These are phyloP conservation scores for Mixornis gularis DNA, from an alignment of 2,113 vertebrate species.

Conservation along the genomic window DNA sequence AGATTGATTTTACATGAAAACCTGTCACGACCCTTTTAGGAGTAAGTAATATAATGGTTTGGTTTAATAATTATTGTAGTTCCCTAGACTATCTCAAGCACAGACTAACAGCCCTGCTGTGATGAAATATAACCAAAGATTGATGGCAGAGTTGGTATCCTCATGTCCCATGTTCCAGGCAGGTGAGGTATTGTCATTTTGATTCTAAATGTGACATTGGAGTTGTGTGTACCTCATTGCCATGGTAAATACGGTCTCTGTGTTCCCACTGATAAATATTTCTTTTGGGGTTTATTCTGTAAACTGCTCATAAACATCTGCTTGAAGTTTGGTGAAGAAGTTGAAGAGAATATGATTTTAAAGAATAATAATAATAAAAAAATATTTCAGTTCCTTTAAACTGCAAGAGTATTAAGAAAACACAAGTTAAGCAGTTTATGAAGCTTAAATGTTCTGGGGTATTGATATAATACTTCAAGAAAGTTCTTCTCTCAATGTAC, in stretches of 20 bases:
- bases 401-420: conserved; percentile 63
- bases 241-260: background rate
- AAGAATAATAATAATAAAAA: background rate
- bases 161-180: conserved; percentile 55
- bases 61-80: conserved; percentile 41
- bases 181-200: conserved; percentile 37
- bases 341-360: background rate
- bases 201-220: conserved; percentile 52
- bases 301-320: background rate
- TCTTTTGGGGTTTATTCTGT: background rate
- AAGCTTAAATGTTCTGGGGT: conserved; percentile 43
- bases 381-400: conserved; percentile 62
- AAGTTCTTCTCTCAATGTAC: conserved; percentile 30
- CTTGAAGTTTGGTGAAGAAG: background rate
- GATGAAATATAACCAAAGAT: conserved; percentile 55
- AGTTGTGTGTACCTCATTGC: background rate
- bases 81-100: background rate
- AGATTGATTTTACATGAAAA: conserved; percentile 46
- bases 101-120: background rate
- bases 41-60: conserved; percentile 22
- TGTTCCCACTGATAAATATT: conserved; percentile 19
- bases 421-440: conserved; percentile 65
- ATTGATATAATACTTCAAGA: conserved; percentile 40
- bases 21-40: background rate
- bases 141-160: conserved; percentile 56